Evolutionary conservation across 2,797 vertebrate genomes (phyloP).

Genomic region (Sebastes iracundus): DNA sequence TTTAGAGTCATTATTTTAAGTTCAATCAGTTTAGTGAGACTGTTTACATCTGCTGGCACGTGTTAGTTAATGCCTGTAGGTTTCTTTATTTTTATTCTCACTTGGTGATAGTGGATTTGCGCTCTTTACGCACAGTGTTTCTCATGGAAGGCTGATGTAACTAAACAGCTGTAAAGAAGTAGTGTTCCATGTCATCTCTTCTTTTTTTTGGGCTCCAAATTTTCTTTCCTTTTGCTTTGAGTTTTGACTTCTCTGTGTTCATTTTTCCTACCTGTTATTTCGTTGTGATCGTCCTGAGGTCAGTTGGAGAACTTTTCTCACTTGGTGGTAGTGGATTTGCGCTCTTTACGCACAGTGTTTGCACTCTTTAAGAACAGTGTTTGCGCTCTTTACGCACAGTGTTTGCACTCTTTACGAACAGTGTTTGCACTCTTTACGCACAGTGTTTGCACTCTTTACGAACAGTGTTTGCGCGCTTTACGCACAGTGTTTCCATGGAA

Average conservation of each 20-base stretch:
- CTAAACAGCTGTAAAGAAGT: background rate
- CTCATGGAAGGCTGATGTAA: constrained; percentile 22
- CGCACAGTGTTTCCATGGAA: constrained; percentile 4
- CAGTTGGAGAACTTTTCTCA: constrained; percentile 48
- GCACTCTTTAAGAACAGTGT: no score
- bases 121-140: constrained; percentile 27
- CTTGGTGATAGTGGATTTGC: constrained; percentile 6
- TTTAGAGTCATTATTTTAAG: background rate
- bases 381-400: no score
- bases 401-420: no score
- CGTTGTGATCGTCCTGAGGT: no score
- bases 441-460: no score
- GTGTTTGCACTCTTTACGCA: background rate
- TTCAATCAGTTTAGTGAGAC: background rate
- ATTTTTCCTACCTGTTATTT: constrained; percentile 60
- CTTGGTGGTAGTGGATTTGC: background rate
- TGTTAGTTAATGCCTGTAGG: background rate
- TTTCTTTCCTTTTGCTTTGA: constrained; percentile 49
- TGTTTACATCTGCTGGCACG: background rate
- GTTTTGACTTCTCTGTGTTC: constrained; percentile 53
- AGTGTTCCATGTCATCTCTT: constrained; percentile 53
- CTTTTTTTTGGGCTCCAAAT: constrained; percentile 14
- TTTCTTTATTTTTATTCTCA: background rate
- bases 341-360: background rate
- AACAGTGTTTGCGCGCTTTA: no score